These are phyloP conservation scores for Lasiurus cinereus DNA, from an alignment of 2,113 vertebrate genomes.

Conservation along the genomic window DNA sequence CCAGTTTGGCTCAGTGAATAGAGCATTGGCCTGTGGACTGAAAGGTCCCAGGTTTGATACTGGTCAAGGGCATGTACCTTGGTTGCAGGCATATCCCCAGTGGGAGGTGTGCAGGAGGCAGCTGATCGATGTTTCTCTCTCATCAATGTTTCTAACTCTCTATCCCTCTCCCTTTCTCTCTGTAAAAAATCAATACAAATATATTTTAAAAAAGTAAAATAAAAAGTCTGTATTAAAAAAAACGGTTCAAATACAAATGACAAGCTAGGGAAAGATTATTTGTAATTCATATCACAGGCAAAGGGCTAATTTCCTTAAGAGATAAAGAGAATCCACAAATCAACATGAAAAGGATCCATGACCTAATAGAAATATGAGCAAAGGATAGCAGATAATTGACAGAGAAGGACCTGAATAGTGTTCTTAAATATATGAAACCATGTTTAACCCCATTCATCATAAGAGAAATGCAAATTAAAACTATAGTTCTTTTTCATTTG, in stretches of 20 bases:
- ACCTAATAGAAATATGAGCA: not conserved
- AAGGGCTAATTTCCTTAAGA: slow-evolving; percentile 47
- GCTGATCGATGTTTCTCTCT: no score
- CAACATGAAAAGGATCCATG: slow-evolving; percentile 23
- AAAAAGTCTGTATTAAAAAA: not conserved
- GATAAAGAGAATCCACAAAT: slow-evolving; percentile 58
- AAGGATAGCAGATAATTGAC: not conserved
- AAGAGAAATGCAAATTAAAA: slow-evolving; percentile 39
- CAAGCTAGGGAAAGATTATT: slow-evolving; percentile 2
- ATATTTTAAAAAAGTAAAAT: not conserved
- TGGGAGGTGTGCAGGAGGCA: no score
- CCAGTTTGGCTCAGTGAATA: no score
- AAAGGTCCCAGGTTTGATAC: no score
- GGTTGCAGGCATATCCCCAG: no score
- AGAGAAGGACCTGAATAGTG: slow-evolving; percentile 18
- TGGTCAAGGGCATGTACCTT: no score
- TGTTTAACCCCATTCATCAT: not conserved
- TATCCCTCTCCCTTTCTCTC: no score
- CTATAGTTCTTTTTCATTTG: not conserved
- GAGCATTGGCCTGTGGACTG: no score
- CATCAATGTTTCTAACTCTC: no score
- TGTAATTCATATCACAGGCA: not conserved
- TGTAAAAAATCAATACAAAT: no score
- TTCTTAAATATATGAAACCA: slow-evolving; percentile 21
- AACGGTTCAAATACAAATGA: not conserved